Percentiles rank a stretch among this genome's conserved stretches.
phyloP scores from a whole-genome alignment of 2,113 vertebrate genomes.

The Miniopterus natalensis region DNA sequence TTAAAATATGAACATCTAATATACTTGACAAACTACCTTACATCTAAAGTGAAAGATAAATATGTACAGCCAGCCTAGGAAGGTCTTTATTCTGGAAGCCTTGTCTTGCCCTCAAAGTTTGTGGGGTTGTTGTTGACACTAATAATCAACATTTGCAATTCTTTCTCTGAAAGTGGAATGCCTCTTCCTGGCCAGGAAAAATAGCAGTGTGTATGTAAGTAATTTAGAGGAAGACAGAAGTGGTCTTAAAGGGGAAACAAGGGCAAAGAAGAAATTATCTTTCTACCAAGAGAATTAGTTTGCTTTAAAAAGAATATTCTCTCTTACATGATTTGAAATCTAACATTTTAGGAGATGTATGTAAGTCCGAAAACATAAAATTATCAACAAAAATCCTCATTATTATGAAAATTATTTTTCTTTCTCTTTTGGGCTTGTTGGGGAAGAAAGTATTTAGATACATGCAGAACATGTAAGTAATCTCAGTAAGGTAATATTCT shows the following conservation, averaged over 20 bases:
- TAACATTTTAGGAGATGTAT: constrained; percentile 66
- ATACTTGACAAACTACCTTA: background rate
- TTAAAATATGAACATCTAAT: constrained; percentile 13
- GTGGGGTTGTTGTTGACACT: background rate
- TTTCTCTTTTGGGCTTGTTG: constrained; percentile 52
- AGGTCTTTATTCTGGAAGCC: constrained; percentile 25
- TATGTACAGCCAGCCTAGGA: background rate
- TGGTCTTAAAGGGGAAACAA: constrained; percentile 50
- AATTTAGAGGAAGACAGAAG: constrained; percentile 32
- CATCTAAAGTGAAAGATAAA: constrained; percentile 28
- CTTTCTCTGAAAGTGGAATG: constrained; percentile 17
- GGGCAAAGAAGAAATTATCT: constrained; percentile 65
- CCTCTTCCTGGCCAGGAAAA: background rate
- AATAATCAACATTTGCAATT: background rate
- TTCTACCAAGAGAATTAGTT: constrained; percentile 53
- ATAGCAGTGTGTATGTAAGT: background rate
- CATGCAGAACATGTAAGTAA: constrained; percentile 78
- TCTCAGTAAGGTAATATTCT: constrained; percentile 76
- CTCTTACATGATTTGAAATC: constrained; percentile 58
- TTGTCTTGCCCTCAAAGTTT: background rate
- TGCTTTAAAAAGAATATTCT: constrained; percentile 64
- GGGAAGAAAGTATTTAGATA: constrained; percentile 73
- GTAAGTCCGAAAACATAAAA: constrained; percentile 56
- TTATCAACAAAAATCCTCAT: constrained; percentile 77
- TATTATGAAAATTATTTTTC: constrained; percentile 62